phyloP scores from a whole-genome alignment of 2,113 vertebrate genomes.

The Mobula birostris region DNA sequence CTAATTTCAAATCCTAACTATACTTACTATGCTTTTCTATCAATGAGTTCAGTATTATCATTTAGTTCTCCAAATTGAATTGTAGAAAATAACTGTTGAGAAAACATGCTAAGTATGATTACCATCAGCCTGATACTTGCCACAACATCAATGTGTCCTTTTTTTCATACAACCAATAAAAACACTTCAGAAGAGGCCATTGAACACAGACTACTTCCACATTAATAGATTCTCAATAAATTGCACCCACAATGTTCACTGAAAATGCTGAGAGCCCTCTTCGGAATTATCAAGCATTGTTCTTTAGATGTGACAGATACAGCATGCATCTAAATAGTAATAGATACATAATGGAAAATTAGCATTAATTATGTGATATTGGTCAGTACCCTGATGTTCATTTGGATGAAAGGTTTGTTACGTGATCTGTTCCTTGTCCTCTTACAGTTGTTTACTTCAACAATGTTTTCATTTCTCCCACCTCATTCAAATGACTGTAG shows the following conservation, averaged over 20 bases:
- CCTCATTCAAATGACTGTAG: neutral
- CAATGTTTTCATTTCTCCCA: neutral
- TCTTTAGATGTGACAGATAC: constrained; percentile 14
- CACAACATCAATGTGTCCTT: neutral
- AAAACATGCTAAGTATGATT: neutral
- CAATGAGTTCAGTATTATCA: neutral
- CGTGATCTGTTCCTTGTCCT: neutral
- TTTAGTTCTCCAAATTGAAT: neutral
- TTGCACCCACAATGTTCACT: constrained; percentile 29
- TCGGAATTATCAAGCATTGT: neutral
- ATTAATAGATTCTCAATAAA: constrained; percentile 29
- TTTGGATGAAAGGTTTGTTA: neutral
- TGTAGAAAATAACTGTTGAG: neutral
- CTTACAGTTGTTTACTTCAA: neutral
- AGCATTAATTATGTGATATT: neutral
- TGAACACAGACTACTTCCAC: neutral
- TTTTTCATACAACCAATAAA: neutral
- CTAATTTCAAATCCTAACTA: neutral
- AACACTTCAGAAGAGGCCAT: neutral
- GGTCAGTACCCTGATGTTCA: neutral
- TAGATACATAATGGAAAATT: neutral
- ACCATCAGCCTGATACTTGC: neutral
- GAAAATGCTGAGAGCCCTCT: neutral
- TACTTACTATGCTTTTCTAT: neutral
- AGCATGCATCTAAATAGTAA: neutral